A percentile compares a stretch with the other conserved stretches of the same genome.
Evolutionary conservation across 2,888 invertebrate genomes (phyloP).

Genomic region (Aethes cnicana): DNA sequence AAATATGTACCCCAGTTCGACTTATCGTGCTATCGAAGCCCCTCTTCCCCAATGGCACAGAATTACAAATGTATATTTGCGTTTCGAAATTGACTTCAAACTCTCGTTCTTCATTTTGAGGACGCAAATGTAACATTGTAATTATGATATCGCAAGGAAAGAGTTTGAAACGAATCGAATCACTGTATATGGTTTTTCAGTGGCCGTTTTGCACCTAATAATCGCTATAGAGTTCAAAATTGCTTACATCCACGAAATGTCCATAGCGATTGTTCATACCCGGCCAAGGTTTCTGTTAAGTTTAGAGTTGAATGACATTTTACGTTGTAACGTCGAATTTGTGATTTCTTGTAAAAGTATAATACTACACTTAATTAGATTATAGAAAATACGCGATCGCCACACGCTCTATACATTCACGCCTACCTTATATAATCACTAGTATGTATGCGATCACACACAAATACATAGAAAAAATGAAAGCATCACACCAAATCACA

Average conservation of each 20-base stretch:
- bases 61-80: conserved; percentile 2
- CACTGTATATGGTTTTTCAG: too few species aligned
- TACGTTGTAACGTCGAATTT: conserved; percentile 60
- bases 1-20: conserved; percentile 47
- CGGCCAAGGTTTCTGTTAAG: conserved; percentile 10
- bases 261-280: conserved; percentile 2
- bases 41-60: conserved; percentile 11
- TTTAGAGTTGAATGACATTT: conserved; percentile 41
- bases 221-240: conserved; percentile 1
- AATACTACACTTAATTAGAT: conserved; percentile 77
- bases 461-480: conserved; percentile 41
- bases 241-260: background rate
- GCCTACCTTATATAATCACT: conserved; percentile 51
- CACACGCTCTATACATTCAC: conserved; percentile 55
- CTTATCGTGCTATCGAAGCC: conserved; percentile 33
- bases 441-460: conserved; percentile 54
- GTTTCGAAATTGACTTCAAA: background rate
- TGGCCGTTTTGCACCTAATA: background rate
- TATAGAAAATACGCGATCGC: conserved; percentile 72
- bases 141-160: background rate
- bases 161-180: background rate
- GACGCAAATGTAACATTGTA: conserved; percentile 2
- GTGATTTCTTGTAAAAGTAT: conserved; percentile 77
- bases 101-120: background rate
- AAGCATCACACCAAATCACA: conserved; percentile 64